phyloP scores from a whole-genome alignment of 2,113 vertebrate species.

The Atherinomorus stipes region DNA sequence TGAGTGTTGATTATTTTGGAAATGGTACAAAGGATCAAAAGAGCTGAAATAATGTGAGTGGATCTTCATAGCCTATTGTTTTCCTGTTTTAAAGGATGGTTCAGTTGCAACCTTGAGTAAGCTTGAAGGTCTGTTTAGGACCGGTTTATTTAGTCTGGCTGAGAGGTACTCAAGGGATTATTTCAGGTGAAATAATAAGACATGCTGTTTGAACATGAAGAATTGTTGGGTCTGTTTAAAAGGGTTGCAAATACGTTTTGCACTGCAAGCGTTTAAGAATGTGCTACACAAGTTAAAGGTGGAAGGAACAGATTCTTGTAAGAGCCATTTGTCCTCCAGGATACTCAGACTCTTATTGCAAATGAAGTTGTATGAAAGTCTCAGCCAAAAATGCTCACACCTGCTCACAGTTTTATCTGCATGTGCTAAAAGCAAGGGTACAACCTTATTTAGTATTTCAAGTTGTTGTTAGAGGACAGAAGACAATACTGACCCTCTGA shows the following conservation, averaged over 20 bases:
- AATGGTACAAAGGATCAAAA: constrained; percentile 21
- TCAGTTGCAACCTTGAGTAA: constrained; percentile 12
- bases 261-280: not conserved
- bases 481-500: constrained; percentile 2
- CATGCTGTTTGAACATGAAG: not conserved
- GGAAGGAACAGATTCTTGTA: not conserved
- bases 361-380: not conserved
- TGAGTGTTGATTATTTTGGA: constrained; percentile 27
- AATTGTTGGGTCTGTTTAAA: not conserved
- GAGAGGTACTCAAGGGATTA: constrained; percentile 23
- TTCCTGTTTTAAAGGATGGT: constrained; percentile 46
- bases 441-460: constrained; percentile 29
- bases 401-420: constrained; percentile 20
- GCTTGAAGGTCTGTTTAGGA: constrained; percentile 11
- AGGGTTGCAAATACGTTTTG: too few relatives aligned
- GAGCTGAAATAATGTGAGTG: constrained; percentile 21
- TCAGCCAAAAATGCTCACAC: not conserved
- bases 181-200: constrained; percentile 12
- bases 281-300: constrained; percentile 1
- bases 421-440: constrained; percentile 35
- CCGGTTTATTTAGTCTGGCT: not conserved
- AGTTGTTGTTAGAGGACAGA: not conserved
- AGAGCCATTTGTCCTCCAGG: not conserved
- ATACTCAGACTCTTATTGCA: not conserved
- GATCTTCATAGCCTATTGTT: constrained; percentile 22